Evolutionary conservation across 2,113 vertebrate species (phyloP), one percentile per base, ranked within the genome.

Genomic region (Gallinago jamesoni): DNA sequence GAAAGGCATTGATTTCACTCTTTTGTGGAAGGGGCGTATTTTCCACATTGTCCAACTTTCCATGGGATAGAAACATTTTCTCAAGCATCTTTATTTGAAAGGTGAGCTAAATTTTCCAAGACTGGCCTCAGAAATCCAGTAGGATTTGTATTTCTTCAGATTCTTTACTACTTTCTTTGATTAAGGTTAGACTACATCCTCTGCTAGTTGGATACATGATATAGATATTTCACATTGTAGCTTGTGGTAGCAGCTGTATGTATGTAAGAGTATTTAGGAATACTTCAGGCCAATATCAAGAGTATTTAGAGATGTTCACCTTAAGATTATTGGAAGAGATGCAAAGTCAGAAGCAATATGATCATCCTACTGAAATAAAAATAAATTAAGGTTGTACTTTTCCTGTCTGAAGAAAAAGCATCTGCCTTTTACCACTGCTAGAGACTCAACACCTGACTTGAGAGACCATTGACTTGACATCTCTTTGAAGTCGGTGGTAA

Each of bases 121-220:
- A 15, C 0, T 37, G 27, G 7, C 20, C 67, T 27, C 2, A 72
- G 59, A 84, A 90, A 75, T 24, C 1, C 7, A 75, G 13, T 5
- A 89, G 21, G 72, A 81, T 24, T 52, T 60, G 37, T 63, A 25
- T 62, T 56, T 75, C 22, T 75, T 86, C 27, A 39, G 5, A 37
- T 56, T 84, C 55, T 68, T 88, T 90, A 20, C 31, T 60, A 30
- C 9, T 84, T 69, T 79, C 68, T 77, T 90, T 70, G 84, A 10
- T 30, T 55, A 55, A 55, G 28, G 55, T 23, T 59, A 78, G n/a
- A 27, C 21, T 67, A 20, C 7, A 47, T 95, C 28, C 27, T 30
- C n/a, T 1, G 0, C 12, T 76, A 56, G 48, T 52, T 78, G 11
- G 16, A 35, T 56, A 70, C 9, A 52, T 0, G 0, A 25, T 70